Conservation (phyloP, 2,797 vertebrate species). For the Premnoplex brunnescens region DNA sequence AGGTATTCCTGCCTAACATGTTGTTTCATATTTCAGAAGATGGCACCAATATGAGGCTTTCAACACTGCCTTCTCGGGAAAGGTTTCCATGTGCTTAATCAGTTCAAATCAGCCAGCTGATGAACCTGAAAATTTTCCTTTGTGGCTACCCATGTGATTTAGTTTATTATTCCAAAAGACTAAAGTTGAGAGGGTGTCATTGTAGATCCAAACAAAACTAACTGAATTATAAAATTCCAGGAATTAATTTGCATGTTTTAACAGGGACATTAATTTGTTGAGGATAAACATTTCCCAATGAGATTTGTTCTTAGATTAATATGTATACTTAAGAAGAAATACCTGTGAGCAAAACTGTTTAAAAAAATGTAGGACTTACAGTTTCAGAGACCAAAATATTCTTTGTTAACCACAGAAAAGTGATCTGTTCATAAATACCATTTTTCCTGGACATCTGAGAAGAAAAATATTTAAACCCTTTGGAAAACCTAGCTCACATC, state of each 20-base stretch:
- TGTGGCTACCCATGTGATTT: neutral
- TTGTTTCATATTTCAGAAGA: neutral
- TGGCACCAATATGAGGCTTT: accelerated
- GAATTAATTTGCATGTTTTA: neutral
- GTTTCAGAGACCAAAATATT: neutral
- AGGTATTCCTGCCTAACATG: neutral
- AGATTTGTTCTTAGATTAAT: neutral
- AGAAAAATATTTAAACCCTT: neutral
- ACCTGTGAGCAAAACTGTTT: neutral
- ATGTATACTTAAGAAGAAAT: neutral
- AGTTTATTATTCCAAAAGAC: neutral
- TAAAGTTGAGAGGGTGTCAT: neutral
- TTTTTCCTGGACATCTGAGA: neutral
- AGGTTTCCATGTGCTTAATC: neutral
- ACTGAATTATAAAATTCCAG: neutral
- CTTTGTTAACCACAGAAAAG: neutral
- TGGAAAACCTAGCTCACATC: neutral
- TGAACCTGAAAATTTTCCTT: neutral
- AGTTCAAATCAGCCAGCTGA: neutral
- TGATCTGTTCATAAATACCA: neutral
- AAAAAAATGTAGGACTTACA: neutral
- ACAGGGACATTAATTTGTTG: neutral
- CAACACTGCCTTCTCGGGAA: neutral
- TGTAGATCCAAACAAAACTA: neutral
- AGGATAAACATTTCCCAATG: neutral